Conservation (phyloP, 2,113 vertebrate genomes). For the Piprites chloris region DNA sequence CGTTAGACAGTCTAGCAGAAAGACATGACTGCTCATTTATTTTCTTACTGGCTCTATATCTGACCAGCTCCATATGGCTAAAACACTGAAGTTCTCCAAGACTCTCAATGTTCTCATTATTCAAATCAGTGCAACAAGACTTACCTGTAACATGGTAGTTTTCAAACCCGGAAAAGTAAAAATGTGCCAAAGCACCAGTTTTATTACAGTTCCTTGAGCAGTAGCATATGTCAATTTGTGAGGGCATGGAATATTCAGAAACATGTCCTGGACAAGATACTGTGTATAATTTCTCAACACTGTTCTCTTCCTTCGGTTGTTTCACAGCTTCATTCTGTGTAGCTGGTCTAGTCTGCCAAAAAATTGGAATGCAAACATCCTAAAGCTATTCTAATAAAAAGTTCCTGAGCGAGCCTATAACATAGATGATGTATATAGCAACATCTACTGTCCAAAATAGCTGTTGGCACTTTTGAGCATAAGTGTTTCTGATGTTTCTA, state of each 20-base stretch:
- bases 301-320: not conserved
- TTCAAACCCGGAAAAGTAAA: not conserved
- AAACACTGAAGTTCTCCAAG: not conserved
- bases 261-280: not conserved
- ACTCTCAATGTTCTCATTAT: not conserved
- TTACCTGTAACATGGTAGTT: not conserved
- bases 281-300: not conserved
- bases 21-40: not conserved
- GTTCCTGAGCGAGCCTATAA: not conserved
- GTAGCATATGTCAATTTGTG: not conserved
- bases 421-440: not conserved
- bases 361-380: not conserved
- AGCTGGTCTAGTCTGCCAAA: not conserved
- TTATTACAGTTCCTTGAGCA: not conserved
- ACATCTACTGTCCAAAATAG: not conserved
- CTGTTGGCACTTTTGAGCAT: not conserved
- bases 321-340: not conserved
- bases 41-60: not conserved
- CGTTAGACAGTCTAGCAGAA: not conserved
- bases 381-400: not conserved
- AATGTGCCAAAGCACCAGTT: not conserved
- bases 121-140: not conserved
- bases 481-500: not conserved
- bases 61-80: not conserved
- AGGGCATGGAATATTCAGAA: not conserved